Percentiles rank a stretch among this genome's conserved stretches.
Conservation (phyloP, 2,888 invertebrate species). For the Noctuana brunneofusca region DNA sequence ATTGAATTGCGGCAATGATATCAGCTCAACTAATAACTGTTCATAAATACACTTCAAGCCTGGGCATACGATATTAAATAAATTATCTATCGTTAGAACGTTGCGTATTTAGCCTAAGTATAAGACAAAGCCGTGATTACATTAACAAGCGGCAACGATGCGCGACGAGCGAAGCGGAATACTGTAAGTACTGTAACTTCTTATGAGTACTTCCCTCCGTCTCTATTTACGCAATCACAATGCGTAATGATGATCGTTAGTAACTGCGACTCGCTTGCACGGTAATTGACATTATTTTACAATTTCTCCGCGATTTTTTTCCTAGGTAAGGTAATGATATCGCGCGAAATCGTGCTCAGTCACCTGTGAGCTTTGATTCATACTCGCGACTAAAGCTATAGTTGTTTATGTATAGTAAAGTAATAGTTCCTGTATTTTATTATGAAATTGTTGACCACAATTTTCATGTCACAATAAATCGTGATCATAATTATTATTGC, state of each 20-base stretch:
- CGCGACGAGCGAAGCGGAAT: constrained; percentile 72
- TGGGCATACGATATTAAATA: constrained; percentile 42
- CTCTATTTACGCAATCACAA: constrained; percentile 77
- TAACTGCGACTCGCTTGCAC: constrained; percentile 63
- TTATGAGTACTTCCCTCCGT: constrained; percentile 65
- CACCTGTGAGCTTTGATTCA: constrained; percentile 47
- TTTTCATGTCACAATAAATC: no score
- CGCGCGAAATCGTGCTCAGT: constrained; percentile 62
- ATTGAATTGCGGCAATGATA: constrained; percentile 13
- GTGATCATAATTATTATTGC: no score
- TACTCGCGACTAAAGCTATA: constrained; percentile 8
- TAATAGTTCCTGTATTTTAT: no score
- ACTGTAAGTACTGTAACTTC: constrained; percentile 66
- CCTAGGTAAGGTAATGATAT: constrained; percentile 64
- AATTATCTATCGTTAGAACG: constrained; percentile 52
- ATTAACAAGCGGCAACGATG: constrained; percentile 64
- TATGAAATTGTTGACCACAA: no score
- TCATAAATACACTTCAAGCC: background rate
- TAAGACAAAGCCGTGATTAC: constrained; percentile 58
- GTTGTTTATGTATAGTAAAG: background rate
- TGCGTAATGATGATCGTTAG: constrained; percentile 79
- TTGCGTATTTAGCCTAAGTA: constrained; percentile 42
- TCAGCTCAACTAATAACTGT: constrained; percentile 6
- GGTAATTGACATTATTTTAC: constrained; percentile 81
- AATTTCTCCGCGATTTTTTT: constrained; percentile 71